Percentiles rank a stretch among this genome's conserved stretches.
These are phyloP conservation scores for Sebastes steindachneri DNA, from an alignment of 2,797 vertebrate species.

Conservation along the genomic window DNA sequence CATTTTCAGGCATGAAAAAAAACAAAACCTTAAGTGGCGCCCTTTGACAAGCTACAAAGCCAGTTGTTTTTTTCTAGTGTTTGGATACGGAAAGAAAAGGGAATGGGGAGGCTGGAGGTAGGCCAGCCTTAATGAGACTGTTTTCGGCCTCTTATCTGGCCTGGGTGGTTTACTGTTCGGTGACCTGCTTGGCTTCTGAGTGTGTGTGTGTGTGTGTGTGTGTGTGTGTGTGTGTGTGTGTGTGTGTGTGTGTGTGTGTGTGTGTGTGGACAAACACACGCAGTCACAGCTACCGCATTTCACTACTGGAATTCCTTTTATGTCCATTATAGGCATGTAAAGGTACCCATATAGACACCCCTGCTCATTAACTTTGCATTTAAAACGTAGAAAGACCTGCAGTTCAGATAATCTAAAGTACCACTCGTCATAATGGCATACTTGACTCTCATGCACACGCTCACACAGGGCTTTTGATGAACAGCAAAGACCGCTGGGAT, in stretches of 20 bases:
- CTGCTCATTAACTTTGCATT: conserved; percentile 9
- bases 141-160: conserved; percentile 35
- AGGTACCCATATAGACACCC: neutral
- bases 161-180: conserved; percentile 22
- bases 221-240: too few relatives aligned
- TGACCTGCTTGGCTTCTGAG: conserved; percentile 28
- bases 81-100: conserved; percentile 22
- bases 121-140: conserved; percentile 59
- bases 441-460: conserved; percentile 2
- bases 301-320: neutral
- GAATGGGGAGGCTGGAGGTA: conserved; percentile 36
- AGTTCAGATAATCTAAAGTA: conserved; percentile 2
- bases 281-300: neutral
- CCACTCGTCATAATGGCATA: conserved; percentile 7
- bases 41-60: conserved; percentile 54
- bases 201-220: neutral
- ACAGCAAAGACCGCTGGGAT: conserved; percentile 16
- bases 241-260: too few relatives aligned
- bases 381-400: neutral
- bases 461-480: conserved; percentile 30
- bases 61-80: conserved; percentile 42
- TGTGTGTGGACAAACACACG: neutral
- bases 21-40: conserved; percentile 1
- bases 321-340: neutral
- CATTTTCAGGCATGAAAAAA: conserved; percentile 40